These are phyloP conservation scores for Calliscelio sp. DNA, from an alignment of 2,888 invertebrate species.

Conservation along the genomic window DNA sequence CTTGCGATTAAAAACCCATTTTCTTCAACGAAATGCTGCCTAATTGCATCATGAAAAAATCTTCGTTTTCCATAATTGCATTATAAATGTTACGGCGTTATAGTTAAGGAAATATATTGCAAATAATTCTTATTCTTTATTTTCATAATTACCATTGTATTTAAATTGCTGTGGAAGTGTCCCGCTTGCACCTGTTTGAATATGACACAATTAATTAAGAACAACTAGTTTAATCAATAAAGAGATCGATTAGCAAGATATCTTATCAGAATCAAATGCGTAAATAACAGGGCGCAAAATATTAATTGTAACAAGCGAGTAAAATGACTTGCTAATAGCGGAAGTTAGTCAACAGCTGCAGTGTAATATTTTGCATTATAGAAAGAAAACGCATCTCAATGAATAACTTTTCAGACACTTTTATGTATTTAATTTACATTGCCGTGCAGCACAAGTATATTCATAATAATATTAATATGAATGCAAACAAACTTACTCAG, in stretches of 20 bases:
- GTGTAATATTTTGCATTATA: slow-evolving; percentile 6
- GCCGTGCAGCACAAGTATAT: too few relatives aligned
- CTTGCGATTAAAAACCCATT: slow-evolving; percentile 23
- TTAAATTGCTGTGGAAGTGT: slow-evolving; percentile 21
- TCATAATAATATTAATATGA: too few relatives aligned
- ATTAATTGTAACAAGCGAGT: slow-evolving; percentile 56
- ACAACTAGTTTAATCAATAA: slow-evolving; percentile 53
- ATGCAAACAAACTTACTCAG: too few relatives aligned
- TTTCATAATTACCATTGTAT: slow-evolving; percentile 49
- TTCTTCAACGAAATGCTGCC: slow-evolving; percentile 11
- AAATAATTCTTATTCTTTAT: slow-evolving; percentile 28
- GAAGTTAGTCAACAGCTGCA: slow-evolving; percentile 44
- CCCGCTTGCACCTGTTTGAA: slow-evolving; percentile 9
- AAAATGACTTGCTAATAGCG: slow-evolving; percentile 40
- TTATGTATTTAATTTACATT: background rate
- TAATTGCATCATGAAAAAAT: slow-evolving; percentile 43
- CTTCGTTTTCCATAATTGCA: slow-evolving; percentile 8
- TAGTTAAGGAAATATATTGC: slow-evolving; percentile 1
- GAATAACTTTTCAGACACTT: background rate
- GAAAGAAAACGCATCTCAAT: background rate
- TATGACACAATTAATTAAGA: slow-evolving; percentile 34
- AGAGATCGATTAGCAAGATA: slow-evolving; percentile 52
- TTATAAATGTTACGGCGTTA: slow-evolving; percentile 7
- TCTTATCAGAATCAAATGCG: slow-evolving; percentile 48
- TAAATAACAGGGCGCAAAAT: slow-evolving; percentile 50